Conservation (phyloP, 2,113 vertebrate genomes). For the Pomatostomus ruficeps region DNA sequence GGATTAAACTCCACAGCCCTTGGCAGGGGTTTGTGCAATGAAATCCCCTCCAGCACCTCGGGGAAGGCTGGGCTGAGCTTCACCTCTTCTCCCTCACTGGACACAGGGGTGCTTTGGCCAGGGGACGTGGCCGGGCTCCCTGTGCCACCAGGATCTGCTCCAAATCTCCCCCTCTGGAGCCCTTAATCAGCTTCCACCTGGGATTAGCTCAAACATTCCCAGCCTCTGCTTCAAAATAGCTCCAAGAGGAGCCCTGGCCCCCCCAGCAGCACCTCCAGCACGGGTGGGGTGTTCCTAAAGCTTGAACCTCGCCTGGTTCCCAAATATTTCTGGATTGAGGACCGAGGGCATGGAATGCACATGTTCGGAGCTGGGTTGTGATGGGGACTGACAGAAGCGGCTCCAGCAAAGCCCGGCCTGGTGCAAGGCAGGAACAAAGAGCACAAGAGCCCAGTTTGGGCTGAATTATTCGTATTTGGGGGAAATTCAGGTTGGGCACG, state of each 20-base stretch:
- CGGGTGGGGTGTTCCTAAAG: background rate
- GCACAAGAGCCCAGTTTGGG: background rate
- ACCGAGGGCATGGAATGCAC: background rate
- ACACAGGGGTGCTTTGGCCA: rapidly evolving
- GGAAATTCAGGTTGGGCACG: background rate
- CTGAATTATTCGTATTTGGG: background rate
- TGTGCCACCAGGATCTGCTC: background rate
- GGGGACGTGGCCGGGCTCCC: background rate
- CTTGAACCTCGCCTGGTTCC: background rate
- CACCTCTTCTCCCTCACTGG: background rate
- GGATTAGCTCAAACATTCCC: conserved; percentile 53
- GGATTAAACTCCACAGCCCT: background rate
- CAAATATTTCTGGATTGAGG: background rate
- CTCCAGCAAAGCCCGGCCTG: background rate
- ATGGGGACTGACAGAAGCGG: rapidly evolving
- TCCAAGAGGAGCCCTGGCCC: background rate
- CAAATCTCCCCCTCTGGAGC: conserved; percentile 27
- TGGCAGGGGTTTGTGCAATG: background rate
- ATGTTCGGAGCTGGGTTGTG: background rate
- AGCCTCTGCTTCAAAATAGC: conserved; percentile 46
- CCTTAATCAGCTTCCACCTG: conserved; percentile 53
- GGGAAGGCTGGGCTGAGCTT: background rate
- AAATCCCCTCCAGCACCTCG: background rate
- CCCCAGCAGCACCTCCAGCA: background rate
- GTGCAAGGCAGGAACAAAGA: background rate